Evolutionary conservation across 2,797 vertebrate species (phyloP).

Genomic region (Myioborus melanocephalus): DNA sequence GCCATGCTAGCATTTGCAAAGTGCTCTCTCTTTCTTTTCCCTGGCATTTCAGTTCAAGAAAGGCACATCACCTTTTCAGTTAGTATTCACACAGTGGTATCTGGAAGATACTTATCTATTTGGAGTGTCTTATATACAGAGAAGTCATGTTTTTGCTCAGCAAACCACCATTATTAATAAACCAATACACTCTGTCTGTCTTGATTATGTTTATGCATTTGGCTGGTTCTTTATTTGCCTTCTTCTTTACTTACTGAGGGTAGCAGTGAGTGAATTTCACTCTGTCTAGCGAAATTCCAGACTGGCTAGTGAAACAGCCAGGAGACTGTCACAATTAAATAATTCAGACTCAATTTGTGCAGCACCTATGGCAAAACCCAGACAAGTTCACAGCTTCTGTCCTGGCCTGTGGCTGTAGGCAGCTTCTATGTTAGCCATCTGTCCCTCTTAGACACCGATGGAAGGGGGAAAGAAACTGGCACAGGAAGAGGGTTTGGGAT

Average conservation of each 20-base stretch:
- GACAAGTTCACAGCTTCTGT: not conserved
- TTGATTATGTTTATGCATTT: not conserved
- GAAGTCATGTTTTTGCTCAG: not conserved
- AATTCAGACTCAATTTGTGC: not conserved
- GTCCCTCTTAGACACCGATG: not conserved
- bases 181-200: not conserved
- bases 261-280: not conserved
- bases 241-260: not conserved
- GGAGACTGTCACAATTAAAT: not conserved
- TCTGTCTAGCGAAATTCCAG: not conserved
- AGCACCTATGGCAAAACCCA: not conserved
- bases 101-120: not conserved
- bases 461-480: not conserved
- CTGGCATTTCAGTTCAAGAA: not conserved
- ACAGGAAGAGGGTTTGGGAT: not conserved
- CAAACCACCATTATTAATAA: not conserved
- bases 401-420: not conserved
- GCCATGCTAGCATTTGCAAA: not conserved
- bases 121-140: not conserved
- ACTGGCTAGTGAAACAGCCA: not conserved
- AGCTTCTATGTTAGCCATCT: not conserved
- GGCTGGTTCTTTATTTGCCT: not conserved
- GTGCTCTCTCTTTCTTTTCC: not conserved
- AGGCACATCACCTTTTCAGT: not conserved
- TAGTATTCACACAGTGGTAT: not conserved